phyloP scores from a whole-genome alignment of 1,140 invertebrate species.

The Drosophila guanche region DNA sequence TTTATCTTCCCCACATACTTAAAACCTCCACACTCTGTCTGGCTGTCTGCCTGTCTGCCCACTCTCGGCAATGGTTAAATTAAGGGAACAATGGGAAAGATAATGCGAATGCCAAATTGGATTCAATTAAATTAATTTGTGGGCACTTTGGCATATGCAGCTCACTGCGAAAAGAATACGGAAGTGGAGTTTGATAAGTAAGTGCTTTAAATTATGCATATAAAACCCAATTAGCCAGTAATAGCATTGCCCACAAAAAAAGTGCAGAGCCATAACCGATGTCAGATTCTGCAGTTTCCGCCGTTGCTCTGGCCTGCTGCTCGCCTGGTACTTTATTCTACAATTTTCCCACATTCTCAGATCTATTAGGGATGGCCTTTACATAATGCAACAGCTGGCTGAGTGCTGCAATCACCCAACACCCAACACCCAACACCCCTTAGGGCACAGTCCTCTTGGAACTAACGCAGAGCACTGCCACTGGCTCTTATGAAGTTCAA shows the following conservation, averaged over 20 bases:
- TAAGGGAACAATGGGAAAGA: slow-evolving; percentile 35
- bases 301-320: slow-evolving; percentile 20
- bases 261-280: background rate
- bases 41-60: background rate
- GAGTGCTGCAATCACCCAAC: slow-evolving; percentile 20
- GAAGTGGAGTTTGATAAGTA: slow-evolving; percentile 46
- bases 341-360: slow-evolving; percentile 41
- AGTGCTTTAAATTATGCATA: slow-evolving; percentile 47
- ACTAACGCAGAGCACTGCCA: slow-evolving; percentile 25
- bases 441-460: background rate
- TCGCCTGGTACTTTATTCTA: slow-evolving; percentile 34
- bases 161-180: slow-evolving; percentile 19
- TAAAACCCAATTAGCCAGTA: slow-evolving; percentile 37
- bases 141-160: slow-evolving; percentile 39
- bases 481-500: slow-evolving; percentile 73
- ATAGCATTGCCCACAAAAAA: background rate
- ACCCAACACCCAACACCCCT: background rate
- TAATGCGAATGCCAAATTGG: slow-evolving; percentile 60
- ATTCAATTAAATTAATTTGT: slow-evolving; percentile 73
- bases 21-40: background rate
- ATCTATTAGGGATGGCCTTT: slow-evolving; percentile 40
- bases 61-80: slow-evolving; percentile 29
- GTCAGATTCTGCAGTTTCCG: background rate
- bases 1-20: slow-evolving; percentile 7
- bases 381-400: slow-evolving; percentile 76